These are phyloP conservation scores for Lineus longissimus DNA, from an alignment of 1,140 invertebrate genomes.

Conservation along the genomic window DNA sequence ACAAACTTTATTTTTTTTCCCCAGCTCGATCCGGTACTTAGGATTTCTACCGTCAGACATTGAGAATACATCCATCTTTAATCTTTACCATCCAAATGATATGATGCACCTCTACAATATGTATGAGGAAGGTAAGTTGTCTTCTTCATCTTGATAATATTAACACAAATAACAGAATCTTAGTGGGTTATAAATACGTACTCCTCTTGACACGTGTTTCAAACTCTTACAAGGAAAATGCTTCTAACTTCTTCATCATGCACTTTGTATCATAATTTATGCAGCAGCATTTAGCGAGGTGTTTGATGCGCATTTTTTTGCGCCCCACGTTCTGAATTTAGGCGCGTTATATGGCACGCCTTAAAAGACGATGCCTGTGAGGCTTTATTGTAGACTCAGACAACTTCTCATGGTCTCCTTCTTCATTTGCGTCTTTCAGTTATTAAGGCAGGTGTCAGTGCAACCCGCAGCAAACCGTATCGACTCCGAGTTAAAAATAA, in stretches of 20 bases:
- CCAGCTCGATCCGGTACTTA: conserved; percentile 73
- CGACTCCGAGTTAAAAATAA: conserved; percentile 81
- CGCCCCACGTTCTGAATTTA: no score
- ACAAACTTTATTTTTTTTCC: conserved; percentile 18
- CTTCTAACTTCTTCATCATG: neutral
- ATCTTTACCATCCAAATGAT: conserved; percentile 85
- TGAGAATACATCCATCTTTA: conserved; percentile 73
- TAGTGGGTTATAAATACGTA: neutral
- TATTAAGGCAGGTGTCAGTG: conserved; percentile 56
- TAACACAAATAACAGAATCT: conserved; percentile 10
- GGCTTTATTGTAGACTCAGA: no score
- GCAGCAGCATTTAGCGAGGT: no score
- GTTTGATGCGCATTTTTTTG: no score
- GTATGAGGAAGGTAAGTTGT: conserved; percentile 72
- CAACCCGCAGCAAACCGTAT: conserved; percentile 72
- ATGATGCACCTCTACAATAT: conserved; percentile 72
- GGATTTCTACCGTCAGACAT: conserved; percentile 88
- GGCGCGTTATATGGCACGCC: no score
- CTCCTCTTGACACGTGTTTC: neutral
- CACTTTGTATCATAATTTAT: neutral
- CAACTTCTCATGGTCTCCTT: no score
- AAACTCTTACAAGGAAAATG: neutral
- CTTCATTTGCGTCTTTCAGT: conserved; percentile 58
- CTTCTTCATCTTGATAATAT: conserved; percentile 9
- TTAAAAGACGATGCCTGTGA: no score